Evolutionary conservation across 2,797 vertebrate species (phyloP), one percentile per base, ranked within the genome.

Genomic region (Lycodopsis pacificus): DNA sequence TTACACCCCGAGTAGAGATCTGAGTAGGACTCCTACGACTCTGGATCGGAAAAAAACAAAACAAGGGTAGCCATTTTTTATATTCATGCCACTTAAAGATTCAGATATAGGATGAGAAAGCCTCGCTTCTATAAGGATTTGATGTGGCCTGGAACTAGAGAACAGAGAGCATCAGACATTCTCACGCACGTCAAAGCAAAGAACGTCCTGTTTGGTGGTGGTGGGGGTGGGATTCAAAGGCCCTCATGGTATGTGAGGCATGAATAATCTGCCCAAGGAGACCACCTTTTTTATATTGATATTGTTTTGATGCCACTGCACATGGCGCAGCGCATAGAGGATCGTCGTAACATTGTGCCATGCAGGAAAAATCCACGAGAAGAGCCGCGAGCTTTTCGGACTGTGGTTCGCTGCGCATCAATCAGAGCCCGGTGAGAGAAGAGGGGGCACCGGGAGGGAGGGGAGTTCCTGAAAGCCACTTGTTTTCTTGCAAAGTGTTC

Each of bases 271-370:
- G 69, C 82, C 82, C 79, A 70, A 82, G 79, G 83, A 76, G 72
- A 76, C 78, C 70, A 82, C 79, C 78, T 88, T 83, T 53, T 42
- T 20, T 25, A 58, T 46, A 42, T 76, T 76, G 87, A 66, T 81
- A 90, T 92, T 84, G 80, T 86, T 80, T 85, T 82, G 67, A 65
- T 89, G 79, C 83, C 81, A 63, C 61, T 30, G 77, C 82, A 72
- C 71, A 88, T 46, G 65, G 64, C 64, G 65, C 63, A 78, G 64
- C 36, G 66, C 72, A 49, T 14, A 76, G 73, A 80, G 65, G 74
- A 79, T 69, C 73, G 75, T 79, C 66, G 77, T 90, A 87, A 86
- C 91, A 92, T 94, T 66, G 91, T 91, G 82, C 94, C 91, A 91
- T 82, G 77, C 65, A n/a, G 66, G 70, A 90, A 86, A 86, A 89